These are phyloP conservation scores for Acanthosepion lycidas DNA, from an alignment of 2,888 invertebrate species.

Conservation along the genomic window DNA sequence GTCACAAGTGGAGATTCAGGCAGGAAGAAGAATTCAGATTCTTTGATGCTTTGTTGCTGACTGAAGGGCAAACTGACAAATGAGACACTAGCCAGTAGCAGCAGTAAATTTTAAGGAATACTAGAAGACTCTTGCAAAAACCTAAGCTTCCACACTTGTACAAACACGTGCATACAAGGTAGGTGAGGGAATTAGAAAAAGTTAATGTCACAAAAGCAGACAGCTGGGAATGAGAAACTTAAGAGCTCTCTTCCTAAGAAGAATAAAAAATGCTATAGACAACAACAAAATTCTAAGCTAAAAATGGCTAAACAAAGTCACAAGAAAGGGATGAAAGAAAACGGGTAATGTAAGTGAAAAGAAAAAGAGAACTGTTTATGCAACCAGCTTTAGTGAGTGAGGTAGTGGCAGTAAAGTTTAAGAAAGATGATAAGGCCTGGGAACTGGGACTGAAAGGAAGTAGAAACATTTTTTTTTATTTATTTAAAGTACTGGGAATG, in stretches of 20 bases:
- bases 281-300: not conserved
- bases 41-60: not conserved
- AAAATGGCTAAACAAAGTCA: not conserved
- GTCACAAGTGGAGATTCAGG: not conserved
- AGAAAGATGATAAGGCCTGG: not conserved
- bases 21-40: not conserved
- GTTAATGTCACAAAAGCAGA: not conserved
- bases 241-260: not conserved
- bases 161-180: no score
- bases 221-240: slow-evolving; percentile 33
- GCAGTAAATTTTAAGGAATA: slow-evolving; percentile 1
- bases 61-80: not conserved
- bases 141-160: not conserved
- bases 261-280: not conserved
- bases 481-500: no score
- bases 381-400: not conserved
- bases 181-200: not conserved
- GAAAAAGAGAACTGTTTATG: not conserved
- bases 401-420: not conserved
- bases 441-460: not conserved
- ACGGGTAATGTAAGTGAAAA: not conserved
- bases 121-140: not conserved
- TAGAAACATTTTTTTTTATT: not conserved
- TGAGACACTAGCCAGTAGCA: slow-evolving; percentile 1
- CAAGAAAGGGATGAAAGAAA: no score